These are phyloP conservation scores for Xenus cinereus DNA, from an alignment of 2,113 vertebrate genomes.

Conservation along the genomic window DNA sequence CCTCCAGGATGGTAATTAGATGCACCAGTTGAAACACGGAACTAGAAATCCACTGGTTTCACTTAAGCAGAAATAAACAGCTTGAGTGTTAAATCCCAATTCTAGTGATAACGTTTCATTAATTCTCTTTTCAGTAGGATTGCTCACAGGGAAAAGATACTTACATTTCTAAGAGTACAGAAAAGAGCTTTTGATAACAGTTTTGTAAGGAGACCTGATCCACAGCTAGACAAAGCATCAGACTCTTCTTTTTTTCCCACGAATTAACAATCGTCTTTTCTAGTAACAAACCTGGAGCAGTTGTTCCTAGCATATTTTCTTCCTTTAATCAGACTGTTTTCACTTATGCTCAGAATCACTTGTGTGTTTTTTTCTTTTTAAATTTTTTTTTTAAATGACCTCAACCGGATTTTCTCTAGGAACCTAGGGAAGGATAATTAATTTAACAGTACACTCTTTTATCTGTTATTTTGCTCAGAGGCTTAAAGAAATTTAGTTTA, in stretches of 20 bases:
- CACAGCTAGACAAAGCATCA: background rate
- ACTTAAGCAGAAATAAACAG: slow-evolving; percentile 29
- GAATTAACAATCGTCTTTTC: background rate
- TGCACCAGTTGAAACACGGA: background rate
- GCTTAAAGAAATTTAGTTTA: background rate
- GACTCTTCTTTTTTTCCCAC: no score
- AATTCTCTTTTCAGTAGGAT: slow-evolving; percentile 10
- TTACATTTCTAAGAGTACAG: background rate
- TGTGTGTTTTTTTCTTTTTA: no score
- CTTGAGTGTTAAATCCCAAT: background rate
- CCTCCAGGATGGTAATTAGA: background rate
- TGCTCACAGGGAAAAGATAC: slow-evolving; percentile 13
- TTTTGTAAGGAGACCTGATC: background rate
- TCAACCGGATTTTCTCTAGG: background rate
- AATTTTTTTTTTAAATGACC: background rate
- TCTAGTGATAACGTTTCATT: slow-evolving; percentile 24
- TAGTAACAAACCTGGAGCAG: background rate
- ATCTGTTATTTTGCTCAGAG: background rate
- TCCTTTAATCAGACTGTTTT: background rate
- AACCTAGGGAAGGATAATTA: background rate
- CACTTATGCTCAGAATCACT: background rate
- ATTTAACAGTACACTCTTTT: background rate
- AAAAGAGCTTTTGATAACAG: background rate
- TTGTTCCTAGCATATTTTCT: background rate
- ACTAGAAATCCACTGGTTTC: background rate